Percentiles rank a stretch among this genome's conserved stretches.
phyloP scores from a whole-genome alignment of 2,888 invertebrate genomes.

The Tinea pellionella region DNA sequence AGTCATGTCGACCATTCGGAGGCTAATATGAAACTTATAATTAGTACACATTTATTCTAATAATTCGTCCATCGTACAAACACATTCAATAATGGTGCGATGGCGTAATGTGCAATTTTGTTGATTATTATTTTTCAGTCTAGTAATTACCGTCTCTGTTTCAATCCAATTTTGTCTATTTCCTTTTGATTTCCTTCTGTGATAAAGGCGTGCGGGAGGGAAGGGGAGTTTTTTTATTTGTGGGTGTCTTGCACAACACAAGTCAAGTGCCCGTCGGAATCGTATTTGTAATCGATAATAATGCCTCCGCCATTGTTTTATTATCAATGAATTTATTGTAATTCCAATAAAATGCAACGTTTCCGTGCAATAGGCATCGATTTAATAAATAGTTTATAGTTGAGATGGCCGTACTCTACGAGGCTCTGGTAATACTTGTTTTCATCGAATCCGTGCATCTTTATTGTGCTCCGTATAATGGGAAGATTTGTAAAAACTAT shows the following conservation, averaged over 20 bases:
- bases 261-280: background rate
- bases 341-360: slow-evolving; percentile 46
- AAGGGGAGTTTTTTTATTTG: background rate
- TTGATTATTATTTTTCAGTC: background rate
- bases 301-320: slow-evolving; percentile 40
- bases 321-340: background rate
- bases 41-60: no score
- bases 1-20: no score
- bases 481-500: slow-evolving; percentile 81
- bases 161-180: slow-evolving; percentile 4
- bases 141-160: no score
- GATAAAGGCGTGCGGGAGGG: background rate
- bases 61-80: no score
- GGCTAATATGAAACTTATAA: no score
- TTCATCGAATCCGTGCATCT: slow-evolving; percentile 66
- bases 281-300: slow-evolving; percentile 47
- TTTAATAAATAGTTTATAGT: slow-evolving; percentile 19
- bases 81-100: no score
- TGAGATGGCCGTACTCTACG: slow-evolving; percentile 43
- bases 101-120: no score
- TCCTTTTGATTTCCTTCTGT: background rate
- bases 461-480: slow-evolving; percentile 89
- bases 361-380: slow-evolving; percentile 35
- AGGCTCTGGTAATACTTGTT: slow-evolving; percentile 45
- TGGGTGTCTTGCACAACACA: background rate